Conservation (phyloP, 2,888 invertebrate species). For the Malthinus seriepunctatus region DNA sequence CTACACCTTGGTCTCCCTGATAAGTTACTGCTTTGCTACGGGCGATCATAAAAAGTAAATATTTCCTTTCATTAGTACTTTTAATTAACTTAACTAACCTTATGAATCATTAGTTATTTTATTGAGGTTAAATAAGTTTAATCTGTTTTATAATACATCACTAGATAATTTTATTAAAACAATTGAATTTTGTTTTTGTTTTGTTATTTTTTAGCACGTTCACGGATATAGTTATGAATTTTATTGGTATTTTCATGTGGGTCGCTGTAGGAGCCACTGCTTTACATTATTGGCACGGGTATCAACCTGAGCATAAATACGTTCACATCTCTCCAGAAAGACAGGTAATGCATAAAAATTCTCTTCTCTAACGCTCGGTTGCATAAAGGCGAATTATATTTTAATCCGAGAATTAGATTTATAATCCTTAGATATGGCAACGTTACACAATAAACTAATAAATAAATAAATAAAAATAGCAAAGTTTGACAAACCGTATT, state of each 20-base stretch:
- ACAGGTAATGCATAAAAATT: conserved; percentile 54
- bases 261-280: conserved; percentile 84
- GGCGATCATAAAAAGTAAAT: conserved; percentile 74
- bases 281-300: conserved; percentile 88
- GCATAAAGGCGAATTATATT: too few species aligned
- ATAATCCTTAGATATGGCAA: too few species aligned
- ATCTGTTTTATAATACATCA: too few species aligned
- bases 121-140: conserved; percentile 19
- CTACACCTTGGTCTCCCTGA: conserved; percentile 76
- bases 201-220: conserved; percentile 61
- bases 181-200: too few species aligned
- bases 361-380: not conserved
- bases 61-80: not conserved
- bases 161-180: too few species aligned
- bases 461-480: too few species aligned
- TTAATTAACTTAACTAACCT: conserved; percentile 2
- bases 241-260: conserved; percentile 83
- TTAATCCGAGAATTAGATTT: too few species aligned
- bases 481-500: too few species aligned
- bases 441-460: too few species aligned
- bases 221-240: conserved; percentile 85
- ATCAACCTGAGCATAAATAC: conserved; percentile 79
- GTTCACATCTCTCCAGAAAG: conserved; percentile 73
- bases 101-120: conserved; percentile 15
- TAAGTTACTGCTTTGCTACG: conserved; percentile 76